Conservation (phyloP, 2,113 vertebrate genomes). For the Blennius ocellaris region DNA sequence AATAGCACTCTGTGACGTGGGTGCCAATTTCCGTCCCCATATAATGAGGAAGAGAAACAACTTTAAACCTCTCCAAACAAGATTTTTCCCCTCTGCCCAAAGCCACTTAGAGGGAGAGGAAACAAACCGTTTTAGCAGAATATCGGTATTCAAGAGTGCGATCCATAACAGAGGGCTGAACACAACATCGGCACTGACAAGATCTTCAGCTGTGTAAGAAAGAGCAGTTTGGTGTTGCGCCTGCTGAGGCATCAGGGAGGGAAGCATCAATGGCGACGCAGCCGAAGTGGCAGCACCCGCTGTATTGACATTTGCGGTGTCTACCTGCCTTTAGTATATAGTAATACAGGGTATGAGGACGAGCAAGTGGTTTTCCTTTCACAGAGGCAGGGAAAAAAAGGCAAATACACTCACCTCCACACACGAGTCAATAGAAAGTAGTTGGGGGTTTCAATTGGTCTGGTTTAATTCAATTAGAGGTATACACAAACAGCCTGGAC, state of each 20-base stretch:
- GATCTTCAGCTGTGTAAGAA: constrained; percentile 45
- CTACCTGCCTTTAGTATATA: constrained; percentile 1
- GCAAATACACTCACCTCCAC: constrained; percentile 58
- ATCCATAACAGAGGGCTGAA: constrained; percentile 5
- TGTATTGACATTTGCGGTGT: constrained; percentile 36
- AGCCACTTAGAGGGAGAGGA: constrained; percentile 17
- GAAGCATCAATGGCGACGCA: constrained; percentile 27
- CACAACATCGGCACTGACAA: constrained; percentile 43
- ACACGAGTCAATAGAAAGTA: constrained; percentile 64
- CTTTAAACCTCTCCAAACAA: constrained; percentile 32
- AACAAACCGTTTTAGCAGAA: constrained; percentile 38
- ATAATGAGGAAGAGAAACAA: constrained; percentile 35
- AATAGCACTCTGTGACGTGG: constrained; percentile 73
- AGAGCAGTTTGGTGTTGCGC: constrained; percentile 35
- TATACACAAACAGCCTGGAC: constrained; percentile 60
- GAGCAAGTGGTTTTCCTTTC: constrained; percentile 37
- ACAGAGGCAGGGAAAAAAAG: constrained; percentile 5
- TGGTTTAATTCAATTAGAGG: constrained; percentile 70
- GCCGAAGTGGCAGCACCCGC: constrained; percentile 10
- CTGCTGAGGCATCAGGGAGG: constrained; percentile 13
- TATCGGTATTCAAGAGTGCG: constrained; percentile 26
- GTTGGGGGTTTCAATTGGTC: constrained; percentile 64
- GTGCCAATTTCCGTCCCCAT: constrained; percentile 52
- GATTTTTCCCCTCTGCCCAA: constrained; percentile 10
- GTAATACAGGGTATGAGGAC: constrained; percentile 5